A percentile compares a stretch with the other conserved stretches of the same genome.
Evolutionary conservation across 1,140 invertebrate species (phyloP).

Genomic region (Orchestia grillus): DNA sequence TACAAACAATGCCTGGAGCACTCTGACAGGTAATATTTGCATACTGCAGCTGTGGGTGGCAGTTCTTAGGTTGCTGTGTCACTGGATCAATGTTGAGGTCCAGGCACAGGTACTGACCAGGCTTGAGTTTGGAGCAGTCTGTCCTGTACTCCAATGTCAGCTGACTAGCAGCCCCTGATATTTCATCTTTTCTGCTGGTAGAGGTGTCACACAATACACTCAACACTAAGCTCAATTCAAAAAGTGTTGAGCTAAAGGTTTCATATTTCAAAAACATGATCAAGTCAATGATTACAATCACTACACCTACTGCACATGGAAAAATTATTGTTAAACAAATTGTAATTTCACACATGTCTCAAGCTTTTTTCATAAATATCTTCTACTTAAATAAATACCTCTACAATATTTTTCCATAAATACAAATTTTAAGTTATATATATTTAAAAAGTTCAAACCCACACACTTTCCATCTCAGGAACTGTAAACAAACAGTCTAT

Average conservation of each 20-base stretch:
- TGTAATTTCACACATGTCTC: background rate
- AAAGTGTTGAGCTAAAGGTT: background rate
- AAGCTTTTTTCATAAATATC: too few species aligned
- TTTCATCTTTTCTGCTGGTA: background rate
- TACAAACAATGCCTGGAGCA: constrained; percentile 55
- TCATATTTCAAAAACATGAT: background rate
- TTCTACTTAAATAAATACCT: too few species aligned
- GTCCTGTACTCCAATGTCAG: constrained; percentile 46
- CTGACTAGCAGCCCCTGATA: background rate
- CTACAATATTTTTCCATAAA: too few species aligned
- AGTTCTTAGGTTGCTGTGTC: constrained; percentile 58
- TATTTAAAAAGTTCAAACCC: too few species aligned
- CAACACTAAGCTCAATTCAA: background rate
- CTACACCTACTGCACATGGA: background rate
- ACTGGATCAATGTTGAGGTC: constrained; percentile 58
- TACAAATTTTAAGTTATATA: too few species aligned
- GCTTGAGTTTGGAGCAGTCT: constrained; percentile 51
- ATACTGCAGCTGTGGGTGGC: constrained; percentile 46
- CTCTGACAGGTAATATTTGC: constrained; percentile 55
- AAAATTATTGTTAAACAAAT: background rate
- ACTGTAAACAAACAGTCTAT: too few species aligned
- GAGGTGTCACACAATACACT: background rate
- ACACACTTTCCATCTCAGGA: too few species aligned
- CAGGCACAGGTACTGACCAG: constrained; percentile 57
- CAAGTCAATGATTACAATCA: background rate